Evolutionary conservation across 1,140 invertebrate genomes (phyloP), one percentile per base, ranked within the genome.

Genomic region (Colletes latitarsis): DNA sequence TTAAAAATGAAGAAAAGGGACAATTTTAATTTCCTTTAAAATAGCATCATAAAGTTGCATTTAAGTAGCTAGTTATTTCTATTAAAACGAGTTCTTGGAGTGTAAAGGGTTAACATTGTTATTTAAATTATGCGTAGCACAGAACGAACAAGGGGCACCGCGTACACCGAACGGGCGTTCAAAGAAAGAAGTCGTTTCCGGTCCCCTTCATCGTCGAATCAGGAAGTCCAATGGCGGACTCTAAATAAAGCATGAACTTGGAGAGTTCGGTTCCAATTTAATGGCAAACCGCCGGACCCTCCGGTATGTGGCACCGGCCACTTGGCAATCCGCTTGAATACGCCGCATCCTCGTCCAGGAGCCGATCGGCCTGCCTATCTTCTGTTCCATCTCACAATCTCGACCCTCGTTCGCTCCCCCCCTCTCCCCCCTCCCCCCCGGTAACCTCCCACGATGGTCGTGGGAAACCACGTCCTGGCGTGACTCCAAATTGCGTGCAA

Each of bases 401-500:
- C 57, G 62, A 58, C 19, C 55, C 52, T 66, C 49, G 14, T 17
- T 66, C 41, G 41, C 41, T 43, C 60, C 46, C 30, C 30, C 30
- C 2, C 30, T 2, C 30, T 30, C 30, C 30, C 2, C 30, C 30
- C 30, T 1, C 30, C 30, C 30, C 2, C 55, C 62, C 60, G 70
- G 74, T 78, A 78, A 67, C 81, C 84, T 69, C 62, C 71, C 84
- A 73, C 81, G 84, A 86, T 83, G 85, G 58, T 80, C 84, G 85
- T 86, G 85, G 85, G 81, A 86, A 87, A 87, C 84, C 85, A 83
- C 84, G 85, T 86, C 64, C 84, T 87, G 85, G 85, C 85, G 62
- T 81, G 63, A 86, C 85, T 87, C 85, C 85, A 87, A 87, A 87
- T 87, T 87, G 85, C 85, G 85, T 87, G 85, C 84, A 86, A 87